A percentile compares a stretch with the other conserved stretches of the same genome.
Conservation (phyloP, 2,113 vertebrate genomes). For the Melospiza georgiana region DNA sequence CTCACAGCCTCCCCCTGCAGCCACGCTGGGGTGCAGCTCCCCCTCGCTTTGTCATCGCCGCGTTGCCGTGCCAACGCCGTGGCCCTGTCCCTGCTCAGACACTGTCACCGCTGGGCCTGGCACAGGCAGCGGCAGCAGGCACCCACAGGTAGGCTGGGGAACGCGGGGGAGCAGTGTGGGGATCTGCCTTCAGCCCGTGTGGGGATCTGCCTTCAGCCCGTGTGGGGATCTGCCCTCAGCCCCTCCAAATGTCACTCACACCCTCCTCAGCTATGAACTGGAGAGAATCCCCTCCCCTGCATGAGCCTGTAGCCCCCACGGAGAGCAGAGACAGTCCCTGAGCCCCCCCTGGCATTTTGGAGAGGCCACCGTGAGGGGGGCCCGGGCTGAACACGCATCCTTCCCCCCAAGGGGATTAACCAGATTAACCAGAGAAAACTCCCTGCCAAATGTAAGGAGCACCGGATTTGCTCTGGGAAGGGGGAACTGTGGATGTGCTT, state of each 20-base stretch:
- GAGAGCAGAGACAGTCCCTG: background rate
- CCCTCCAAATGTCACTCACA: accelerated
- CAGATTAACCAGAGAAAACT: background rate
- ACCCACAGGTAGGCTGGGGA: background rate
- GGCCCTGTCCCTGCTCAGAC: background rate
- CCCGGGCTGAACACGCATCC: background rate
- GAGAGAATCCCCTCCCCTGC: background rate
- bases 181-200: no score
- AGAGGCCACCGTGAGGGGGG: background rate
- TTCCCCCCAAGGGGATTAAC: no score
- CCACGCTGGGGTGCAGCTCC: background rate
- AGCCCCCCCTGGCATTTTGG: background rate
- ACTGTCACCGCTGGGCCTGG: background rate
- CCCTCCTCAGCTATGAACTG: background rate
- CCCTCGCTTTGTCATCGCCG: background rate
- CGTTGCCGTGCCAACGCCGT: conserved; percentile 12
- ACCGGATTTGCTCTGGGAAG: background rate
- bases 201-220: background rate
- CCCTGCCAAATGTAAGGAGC: background rate
- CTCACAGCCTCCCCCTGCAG: background rate
- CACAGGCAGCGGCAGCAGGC: background rate
- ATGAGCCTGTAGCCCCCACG: accelerated
- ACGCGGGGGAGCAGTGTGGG: accelerated
- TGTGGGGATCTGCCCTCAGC: background rate
- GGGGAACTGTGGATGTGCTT: background rate